Evolutionary conservation across 2,888 invertebrate genomes (phyloP).

Genomic region (Habroteleia sp.): DNA sequence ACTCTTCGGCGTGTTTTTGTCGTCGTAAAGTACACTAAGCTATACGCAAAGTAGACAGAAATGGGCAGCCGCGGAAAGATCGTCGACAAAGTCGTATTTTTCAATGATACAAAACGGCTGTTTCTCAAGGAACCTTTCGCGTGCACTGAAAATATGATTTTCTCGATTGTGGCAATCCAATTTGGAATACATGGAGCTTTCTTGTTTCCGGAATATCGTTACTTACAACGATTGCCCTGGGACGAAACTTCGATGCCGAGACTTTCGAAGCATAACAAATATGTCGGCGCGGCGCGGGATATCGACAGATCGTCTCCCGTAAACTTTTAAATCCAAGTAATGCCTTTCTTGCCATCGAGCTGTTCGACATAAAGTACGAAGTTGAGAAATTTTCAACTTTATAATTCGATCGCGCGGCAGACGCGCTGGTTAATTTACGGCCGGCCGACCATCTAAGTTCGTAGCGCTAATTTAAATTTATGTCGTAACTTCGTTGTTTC

Average conservation of each 20-base stretch:
- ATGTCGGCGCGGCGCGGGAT: constrained; percentile 65
- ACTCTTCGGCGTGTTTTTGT: not conserved
- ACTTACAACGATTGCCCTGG: constrained; percentile 68
- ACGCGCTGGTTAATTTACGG: constrained; percentile 72
- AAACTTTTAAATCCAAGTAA: constrained; percentile 77
- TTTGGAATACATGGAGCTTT: constrained; percentile 63
- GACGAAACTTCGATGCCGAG: constrained; percentile 64
- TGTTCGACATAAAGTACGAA: constrained; percentile 72
- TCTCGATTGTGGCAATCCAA: constrained; percentile 62
- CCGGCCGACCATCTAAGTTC: constrained; percentile 71
- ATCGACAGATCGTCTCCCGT: constrained; percentile 70
- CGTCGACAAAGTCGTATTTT: constrained; percentile 43
- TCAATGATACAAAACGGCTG: constrained; percentile 55
- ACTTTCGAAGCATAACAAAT: constrained; percentile 69
- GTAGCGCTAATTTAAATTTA: constrained; percentile 75
- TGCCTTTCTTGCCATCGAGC: constrained; percentile 70
- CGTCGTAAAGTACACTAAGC: constrained; percentile 28
- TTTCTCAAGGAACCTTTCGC: constrained; percentile 46
- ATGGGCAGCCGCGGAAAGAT: constrained; percentile 15
- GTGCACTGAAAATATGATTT: constrained; percentile 61
- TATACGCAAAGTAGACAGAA: constrained; percentile 35
- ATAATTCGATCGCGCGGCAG: constrained; percentile 77
- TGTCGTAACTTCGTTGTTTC: constrained; percentile 64
- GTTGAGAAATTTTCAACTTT: constrained; percentile 78
- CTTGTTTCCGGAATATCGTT: constrained; percentile 66